Evolutionary conservation across 1,140 invertebrate species (phyloP), one percentile per base, ranked within the genome.

Genomic region (Tetranychus urticae): DNA sequence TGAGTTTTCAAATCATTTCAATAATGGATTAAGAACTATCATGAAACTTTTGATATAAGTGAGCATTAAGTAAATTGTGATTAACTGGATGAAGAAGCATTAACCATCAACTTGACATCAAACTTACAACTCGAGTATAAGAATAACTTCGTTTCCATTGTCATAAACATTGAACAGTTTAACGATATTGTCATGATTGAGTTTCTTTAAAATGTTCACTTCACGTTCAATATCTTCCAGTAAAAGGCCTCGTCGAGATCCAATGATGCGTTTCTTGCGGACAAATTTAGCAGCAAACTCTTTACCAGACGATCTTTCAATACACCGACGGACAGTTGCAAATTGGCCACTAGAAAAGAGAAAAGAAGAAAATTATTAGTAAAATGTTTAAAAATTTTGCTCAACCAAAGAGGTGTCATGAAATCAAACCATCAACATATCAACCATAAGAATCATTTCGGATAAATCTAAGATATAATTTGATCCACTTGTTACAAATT

Each of bases 231-330:
- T 39, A 2, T 56, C 55, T 36, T 56, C 35, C 34, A 56, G 13
- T 39, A 23, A 2, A 13, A 56, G 6, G 12, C 55, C 55, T 56
- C 55, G 12, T 36, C 55, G 31, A 8, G 14, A 31, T 10, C 55
- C 33, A 5, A n/a, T 36, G 36, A 81, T 83, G 64, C 84, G 80
- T 65, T 83, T 80, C 66, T 93, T 90, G 71, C 84, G 81, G 65
- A 96, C 84, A 75, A 87, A 92, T 76, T 97, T 97, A 64, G 90
- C 92, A 1, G 92, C 92, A 77, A 86, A 96, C 71, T 87, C 81
- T 65, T 80, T 77, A 39, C 86, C 84, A 8, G 83, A 86, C 62
- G 80, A 78, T 70, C 82, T 80, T 71, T 93, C 84, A 23, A 80
- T 78, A 66, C 88, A 88, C 72, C 85, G 81, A 65, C 85, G 81